phyloP scores from a whole-genome alignment of 2,113 vertebrate species.

The Pelmatolapia mariae region DNA sequence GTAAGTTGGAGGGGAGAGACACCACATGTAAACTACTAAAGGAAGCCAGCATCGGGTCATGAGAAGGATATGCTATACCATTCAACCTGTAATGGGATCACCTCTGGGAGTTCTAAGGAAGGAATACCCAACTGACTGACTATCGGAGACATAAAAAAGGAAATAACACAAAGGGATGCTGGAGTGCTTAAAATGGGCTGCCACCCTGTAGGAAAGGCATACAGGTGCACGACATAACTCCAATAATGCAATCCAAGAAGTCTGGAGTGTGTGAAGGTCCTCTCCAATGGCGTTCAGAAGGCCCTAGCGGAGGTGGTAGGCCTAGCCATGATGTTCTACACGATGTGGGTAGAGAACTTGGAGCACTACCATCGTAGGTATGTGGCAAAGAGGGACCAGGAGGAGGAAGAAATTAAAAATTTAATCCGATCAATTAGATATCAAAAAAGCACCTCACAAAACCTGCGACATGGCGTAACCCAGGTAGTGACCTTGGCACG shows the following conservation, averaged over 20 bases:
- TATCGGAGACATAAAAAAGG: background rate
- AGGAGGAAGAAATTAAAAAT: too few species aligned
- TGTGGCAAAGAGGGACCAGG: too few species aligned
- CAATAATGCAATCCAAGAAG: background rate
- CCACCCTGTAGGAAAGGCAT: background rate
- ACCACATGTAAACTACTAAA: accelerated
- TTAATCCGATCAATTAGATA: too few species aligned
- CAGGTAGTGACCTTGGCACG: too few species aligned
- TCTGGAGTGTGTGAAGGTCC: background rate
- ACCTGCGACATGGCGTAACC: too few species aligned
- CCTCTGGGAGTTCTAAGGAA: background rate
- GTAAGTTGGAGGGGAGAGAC: background rate
- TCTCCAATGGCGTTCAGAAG: background rate
- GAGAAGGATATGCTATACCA: background rate
- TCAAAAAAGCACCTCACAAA: too few species aligned
- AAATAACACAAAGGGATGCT: background rate
- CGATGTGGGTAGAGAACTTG: too few species aligned
- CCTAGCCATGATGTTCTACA: too few species aligned
- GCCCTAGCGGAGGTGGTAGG: too few species aligned
- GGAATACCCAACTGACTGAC: background rate
- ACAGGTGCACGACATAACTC: background rate
- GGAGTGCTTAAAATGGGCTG: background rate
- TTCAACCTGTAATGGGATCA: background rate
- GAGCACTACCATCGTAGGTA: too few species aligned
- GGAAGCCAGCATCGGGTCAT: background rate